phyloP scores from a whole-genome alignment of 2,797 vertebrate species.

The Phrynocephalus forsythii region DNA sequence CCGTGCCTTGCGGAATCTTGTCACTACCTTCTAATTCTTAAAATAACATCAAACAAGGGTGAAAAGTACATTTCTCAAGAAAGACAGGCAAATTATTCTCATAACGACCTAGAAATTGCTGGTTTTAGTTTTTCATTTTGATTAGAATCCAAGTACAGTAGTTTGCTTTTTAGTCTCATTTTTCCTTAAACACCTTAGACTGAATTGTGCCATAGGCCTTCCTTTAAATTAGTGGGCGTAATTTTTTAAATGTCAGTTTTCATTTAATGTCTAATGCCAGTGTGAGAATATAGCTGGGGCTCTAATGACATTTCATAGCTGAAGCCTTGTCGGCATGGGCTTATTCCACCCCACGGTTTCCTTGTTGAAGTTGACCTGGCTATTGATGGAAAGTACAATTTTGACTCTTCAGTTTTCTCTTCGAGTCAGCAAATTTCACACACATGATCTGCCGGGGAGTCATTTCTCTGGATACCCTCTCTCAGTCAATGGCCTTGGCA shows the following conservation, averaged over 20 bases:
- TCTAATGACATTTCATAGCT: too few relatives aligned
- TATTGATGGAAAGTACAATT: too few relatives aligned
- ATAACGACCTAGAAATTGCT: not conserved
- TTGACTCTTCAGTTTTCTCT: too few relatives aligned
- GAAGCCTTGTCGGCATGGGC: too few relatives aligned
- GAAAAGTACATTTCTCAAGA: not conserved
- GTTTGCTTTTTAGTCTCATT: not conserved
- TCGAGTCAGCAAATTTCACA: too few relatives aligned
- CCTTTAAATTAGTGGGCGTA: not conserved
- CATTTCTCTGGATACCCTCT: too few relatives aligned
- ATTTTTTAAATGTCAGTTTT: not conserved
- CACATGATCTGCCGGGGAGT: too few relatives aligned
- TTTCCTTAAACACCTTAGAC: not conserved
- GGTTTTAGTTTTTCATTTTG: too few relatives aligned
- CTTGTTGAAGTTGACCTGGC: too few relatives aligned
- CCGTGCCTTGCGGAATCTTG: not conserved
- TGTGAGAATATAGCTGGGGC: too few relatives aligned
- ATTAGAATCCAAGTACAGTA: not conserved
- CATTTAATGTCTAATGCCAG: not conserved
- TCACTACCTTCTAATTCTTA: not conserved
- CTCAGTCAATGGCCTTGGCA: too few relatives aligned
- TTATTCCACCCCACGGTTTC: too few relatives aligned
- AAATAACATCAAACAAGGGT: not conserved
- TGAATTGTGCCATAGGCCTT: not conserved
- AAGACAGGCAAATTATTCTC: not conserved